Evolutionary conservation across 2,113 vertebrate species (phyloP).

Genomic region (Aptenodytes patagonicus): DNA sequence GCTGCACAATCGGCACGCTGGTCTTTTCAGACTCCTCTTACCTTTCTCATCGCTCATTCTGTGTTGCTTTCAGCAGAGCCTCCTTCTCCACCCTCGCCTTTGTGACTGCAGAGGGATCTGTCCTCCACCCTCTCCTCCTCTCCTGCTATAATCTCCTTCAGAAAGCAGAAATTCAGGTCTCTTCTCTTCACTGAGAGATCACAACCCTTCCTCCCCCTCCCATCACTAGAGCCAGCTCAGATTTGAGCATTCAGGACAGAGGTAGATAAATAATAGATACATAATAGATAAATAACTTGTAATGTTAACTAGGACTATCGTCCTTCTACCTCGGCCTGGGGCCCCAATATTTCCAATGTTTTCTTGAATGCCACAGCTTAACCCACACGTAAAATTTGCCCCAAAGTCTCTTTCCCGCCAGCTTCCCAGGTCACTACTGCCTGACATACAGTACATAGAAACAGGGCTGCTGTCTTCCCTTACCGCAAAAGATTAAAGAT

Average conservation of each 20-base stretch:
- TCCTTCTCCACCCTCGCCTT: neutral
- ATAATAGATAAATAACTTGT: neutral
- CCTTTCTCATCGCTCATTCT: neutral
- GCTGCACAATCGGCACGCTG: neutral
- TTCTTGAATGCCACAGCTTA: neutral
- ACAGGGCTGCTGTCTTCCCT: neutral
- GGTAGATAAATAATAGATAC: neutral
- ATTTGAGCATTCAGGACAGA: neutral
- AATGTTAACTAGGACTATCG: neutral
- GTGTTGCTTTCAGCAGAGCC: neutral
- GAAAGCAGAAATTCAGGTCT: neutral
- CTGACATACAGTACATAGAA: accelerated
- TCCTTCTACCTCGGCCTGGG: neutral
- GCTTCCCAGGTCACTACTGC: neutral
- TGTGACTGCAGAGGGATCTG: neutral
- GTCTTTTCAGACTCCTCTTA: neutral
- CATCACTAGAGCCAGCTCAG: neutral
- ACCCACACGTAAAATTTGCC: neutral
- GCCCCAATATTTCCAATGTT: neutral
- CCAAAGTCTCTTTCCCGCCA: neutral
- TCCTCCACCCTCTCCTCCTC: neutral
- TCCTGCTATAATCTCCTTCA: neutral
- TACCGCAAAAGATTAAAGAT: neutral
- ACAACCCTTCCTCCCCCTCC: neutral
- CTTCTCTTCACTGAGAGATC: neutral